These are phyloP conservation scores for Pterocles gutturalis DNA, from an alignment of 2,113 vertebrate genomes.

Conservation along the genomic window DNA sequence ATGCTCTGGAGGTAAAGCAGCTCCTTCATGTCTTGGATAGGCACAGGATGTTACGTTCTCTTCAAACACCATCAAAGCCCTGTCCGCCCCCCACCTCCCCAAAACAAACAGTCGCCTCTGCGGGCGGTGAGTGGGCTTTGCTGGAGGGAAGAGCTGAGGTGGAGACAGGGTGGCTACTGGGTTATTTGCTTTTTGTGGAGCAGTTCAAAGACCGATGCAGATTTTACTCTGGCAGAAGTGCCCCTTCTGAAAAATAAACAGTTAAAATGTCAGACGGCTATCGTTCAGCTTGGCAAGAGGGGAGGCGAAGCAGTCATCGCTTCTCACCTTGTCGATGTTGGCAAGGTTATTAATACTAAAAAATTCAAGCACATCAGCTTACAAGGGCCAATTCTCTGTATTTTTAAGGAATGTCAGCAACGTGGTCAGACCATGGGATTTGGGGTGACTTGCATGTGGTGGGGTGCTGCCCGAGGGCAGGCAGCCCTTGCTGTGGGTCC, in stretches of 20 bases:
- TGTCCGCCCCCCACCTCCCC: background rate
- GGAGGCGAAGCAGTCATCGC: background rate
- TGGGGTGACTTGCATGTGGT: background rate
- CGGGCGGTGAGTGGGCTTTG: background rate
- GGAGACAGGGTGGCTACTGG: background rate
- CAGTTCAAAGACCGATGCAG: background rate
- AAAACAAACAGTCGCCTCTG: background rate
- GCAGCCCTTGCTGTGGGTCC: too few species aligned
- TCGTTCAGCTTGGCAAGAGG: background rate
- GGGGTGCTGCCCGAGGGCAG: background rate
- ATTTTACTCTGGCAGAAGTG: background rate
- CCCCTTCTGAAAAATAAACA: background rate
- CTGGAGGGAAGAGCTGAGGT: background rate
- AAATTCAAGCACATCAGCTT: background rate
- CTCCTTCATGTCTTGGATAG: background rate
- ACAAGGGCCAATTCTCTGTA: background rate
- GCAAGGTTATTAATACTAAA: accelerated
- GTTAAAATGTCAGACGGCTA: background rate
- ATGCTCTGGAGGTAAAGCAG: background rate
- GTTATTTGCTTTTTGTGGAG: background rate
- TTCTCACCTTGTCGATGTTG: background rate
- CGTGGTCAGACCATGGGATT: accelerated
- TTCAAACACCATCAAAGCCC: background rate
- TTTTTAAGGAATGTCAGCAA: background rate
- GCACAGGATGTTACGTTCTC: accelerated